Evolutionary conservation across 2,113 vertebrate species (phyloP).

Genomic region (Arizona elegans): DNA sequence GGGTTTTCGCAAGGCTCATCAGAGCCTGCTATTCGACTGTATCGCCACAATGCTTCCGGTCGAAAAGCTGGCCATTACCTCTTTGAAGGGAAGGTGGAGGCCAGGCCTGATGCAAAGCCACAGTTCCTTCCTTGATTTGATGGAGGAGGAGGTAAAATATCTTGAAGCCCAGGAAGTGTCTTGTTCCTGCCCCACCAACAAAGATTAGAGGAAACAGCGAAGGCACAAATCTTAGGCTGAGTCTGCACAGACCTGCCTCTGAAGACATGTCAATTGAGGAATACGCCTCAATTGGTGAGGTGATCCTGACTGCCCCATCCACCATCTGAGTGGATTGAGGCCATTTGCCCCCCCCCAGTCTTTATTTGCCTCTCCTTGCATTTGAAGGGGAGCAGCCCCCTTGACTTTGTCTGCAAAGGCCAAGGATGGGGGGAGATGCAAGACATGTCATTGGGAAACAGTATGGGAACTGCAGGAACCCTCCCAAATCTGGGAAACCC

Average conservation of each 20-base stretch:
- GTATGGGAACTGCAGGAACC: neutral
- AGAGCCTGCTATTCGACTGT: too few species aligned
- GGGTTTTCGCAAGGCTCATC: too few species aligned
- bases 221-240: neutral
- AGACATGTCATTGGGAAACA: neutral
- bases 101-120: neutral
- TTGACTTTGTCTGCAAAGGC: neutral
- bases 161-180: neutral
- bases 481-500: neutral
- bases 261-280: neutral
- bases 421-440: neutral
- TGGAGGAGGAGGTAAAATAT: neutral
- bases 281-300: neutral
- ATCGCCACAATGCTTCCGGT: too few species aligned
- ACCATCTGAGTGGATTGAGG: too few species aligned
- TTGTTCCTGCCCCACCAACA: neutral
- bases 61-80: neutral
- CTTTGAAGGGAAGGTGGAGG: neutral
- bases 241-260: neutral
- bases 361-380: neutral
- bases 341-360: too few species aligned
- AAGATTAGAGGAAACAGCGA: neutral
- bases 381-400: neutral
- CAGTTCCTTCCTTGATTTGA: neutral
- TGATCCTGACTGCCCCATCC: neutral